Conservation (phyloP, 1,140 invertebrate species). For the Brachionus rubens region DNA sequence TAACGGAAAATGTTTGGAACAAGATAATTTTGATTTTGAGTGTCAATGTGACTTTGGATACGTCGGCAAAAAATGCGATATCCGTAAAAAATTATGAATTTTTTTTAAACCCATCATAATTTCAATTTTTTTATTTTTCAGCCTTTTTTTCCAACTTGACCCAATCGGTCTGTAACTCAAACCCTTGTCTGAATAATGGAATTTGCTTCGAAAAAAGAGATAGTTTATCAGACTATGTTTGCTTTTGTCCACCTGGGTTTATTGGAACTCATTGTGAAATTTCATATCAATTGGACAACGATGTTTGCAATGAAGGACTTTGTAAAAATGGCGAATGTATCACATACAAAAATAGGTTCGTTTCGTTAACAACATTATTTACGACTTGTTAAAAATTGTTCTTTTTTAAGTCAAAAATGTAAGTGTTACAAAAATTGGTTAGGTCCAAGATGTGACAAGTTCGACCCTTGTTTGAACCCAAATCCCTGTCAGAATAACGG, state of each 20-base stretch:
- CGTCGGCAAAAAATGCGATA: conserved; percentile 48
- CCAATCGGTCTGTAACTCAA: conserved; percentile 41
- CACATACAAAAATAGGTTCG: background rate
- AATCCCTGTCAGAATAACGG: conserved; percentile 36
- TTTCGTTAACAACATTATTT: background rate
- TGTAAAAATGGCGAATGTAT: conserved; percentile 38
- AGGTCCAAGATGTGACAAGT: conserved; percentile 71
- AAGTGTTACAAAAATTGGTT: conserved; percentile 49
- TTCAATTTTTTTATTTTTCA: background rate
- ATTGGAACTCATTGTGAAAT: conserved; percentile 52
- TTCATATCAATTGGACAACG: conserved; percentile 48
- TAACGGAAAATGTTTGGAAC: conserved; percentile 16
- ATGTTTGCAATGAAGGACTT: conserved; percentile 6
- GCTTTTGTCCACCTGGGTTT: conserved; percentile 51
- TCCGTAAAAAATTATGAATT: conserved; percentile 22
- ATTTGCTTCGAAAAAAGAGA: conserved; percentile 51
- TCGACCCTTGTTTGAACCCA: conserved; percentile 76
- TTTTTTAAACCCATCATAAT: background rate
- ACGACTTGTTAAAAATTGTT: background rate
- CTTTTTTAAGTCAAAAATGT: background rate
- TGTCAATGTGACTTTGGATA: conserved; percentile 29
- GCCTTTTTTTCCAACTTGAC: conserved; percentile 33
- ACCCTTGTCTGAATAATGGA: conserved; percentile 51
- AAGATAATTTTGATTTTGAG: background rate
- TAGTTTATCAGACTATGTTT: conserved; percentile 48